phyloP scores from a whole-genome alignment of 2,113 vertebrate genomes.

The Nothocercus nigrocapillus region DNA sequence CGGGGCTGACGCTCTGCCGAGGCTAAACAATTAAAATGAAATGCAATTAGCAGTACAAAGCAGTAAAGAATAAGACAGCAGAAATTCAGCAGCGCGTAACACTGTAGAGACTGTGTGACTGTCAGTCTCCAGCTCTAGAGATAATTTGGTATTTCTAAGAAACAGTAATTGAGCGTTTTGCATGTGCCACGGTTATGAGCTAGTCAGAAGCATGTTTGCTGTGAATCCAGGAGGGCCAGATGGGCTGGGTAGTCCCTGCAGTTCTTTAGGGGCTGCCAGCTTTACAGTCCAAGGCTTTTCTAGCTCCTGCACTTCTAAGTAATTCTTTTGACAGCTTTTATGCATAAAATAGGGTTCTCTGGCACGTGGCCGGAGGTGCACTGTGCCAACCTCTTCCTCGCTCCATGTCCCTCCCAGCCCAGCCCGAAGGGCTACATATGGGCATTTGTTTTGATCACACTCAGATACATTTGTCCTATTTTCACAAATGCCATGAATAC shows the following conservation, averaged over 20 bases:
- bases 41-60: conserved; percentile 44
- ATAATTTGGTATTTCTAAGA: conserved; percentile 47
- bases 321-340: conserved; percentile 1
- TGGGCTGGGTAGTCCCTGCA: neutral
- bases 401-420: neutral
- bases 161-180: conserved; percentile 34
- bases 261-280: neutral
- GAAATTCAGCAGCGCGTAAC: neutral
- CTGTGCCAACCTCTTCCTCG: neutral
- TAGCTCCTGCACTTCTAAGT: neutral
- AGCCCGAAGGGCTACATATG: neutral
- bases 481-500: neutral
- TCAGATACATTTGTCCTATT: neutral
- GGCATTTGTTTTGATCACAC: conserved; percentile 14
- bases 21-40: conserved; percentile 61
- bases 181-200: neutral
- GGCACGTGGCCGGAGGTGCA: rapidly evolving
- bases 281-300: conserved; percentile 13
- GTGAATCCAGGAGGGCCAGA: neutral
- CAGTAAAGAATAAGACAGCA: conserved; percentile 3
- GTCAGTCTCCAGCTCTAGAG: conserved; percentile 16
- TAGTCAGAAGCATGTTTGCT: conserved; percentile 26
- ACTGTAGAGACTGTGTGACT: neutral
- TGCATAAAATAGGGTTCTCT: neutral
- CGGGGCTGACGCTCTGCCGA: neutral